phyloP scores from a whole-genome alignment of 1,140 invertebrate species.

The Globodera ellingtonae region DNA sequence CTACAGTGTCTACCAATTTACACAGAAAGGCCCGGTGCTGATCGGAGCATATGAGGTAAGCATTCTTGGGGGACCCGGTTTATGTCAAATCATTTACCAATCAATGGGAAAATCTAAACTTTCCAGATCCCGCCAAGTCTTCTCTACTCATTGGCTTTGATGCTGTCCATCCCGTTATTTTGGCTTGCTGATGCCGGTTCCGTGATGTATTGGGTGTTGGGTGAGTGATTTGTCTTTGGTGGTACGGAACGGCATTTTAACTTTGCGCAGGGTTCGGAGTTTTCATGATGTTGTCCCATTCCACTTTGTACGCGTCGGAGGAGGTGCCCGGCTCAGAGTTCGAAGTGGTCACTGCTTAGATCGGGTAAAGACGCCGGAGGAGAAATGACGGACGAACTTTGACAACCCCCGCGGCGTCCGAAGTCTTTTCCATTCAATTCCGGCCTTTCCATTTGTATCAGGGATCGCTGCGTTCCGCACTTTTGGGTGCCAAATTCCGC shows the following conservation, averaged over 20 bases:
- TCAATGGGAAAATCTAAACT: background rate
- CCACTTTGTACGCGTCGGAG: constrained; percentile 46
- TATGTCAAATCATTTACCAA: background rate
- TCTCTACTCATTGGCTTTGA: constrained; percentile 48
- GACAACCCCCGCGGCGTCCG: background rate
- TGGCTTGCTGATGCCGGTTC: constrained; percentile 43
- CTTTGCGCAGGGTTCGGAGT: constrained; percentile 31
- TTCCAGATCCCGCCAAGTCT: constrained; percentile 43
- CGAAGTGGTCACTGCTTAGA: constrained; percentile 42
- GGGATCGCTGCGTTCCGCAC: too few relatives aligned
- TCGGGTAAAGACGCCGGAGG: background rate
- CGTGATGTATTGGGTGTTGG: constrained; percentile 54
- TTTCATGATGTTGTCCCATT: constrained; percentile 45
- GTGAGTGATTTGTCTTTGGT: constrained; percentile 17
- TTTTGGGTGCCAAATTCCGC: too few relatives aligned
- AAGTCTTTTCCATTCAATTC: too few relatives aligned
- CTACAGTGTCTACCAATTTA: constrained; percentile 47
- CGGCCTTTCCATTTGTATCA: too few relatives aligned
- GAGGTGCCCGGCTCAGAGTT: constrained; percentile 49
- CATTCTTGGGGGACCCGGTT: background rate
- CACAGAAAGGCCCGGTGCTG: constrained; percentile 44
- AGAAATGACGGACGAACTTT: background rate
- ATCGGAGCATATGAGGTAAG: constrained; percentile 44
- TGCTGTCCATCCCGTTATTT: constrained; percentile 49
- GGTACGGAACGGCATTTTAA: too few relatives aligned